phyloP scores from a whole-genome alignment of 1,140 invertebrate species.

The Drosophila repleta region DNA sequence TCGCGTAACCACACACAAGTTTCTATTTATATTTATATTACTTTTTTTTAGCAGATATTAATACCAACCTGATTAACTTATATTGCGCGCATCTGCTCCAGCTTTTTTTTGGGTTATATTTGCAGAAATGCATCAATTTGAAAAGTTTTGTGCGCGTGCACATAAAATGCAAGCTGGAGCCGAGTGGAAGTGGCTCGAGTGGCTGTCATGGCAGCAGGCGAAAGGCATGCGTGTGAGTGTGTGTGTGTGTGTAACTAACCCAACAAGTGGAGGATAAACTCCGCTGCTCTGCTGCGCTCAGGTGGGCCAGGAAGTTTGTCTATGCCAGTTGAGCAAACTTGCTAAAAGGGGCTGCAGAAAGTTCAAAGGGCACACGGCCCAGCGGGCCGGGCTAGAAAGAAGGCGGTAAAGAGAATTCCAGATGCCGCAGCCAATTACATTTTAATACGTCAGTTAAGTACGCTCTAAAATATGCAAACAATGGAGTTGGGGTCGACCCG shows the following conservation, averaged over 20 bases:
- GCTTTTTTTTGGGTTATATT: background rate
- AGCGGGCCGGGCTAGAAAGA: background rate
- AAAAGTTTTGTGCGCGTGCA: constrained; percentile 31
- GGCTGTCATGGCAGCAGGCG: constrained; percentile 17
- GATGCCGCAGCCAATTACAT: constrained; percentile 53
- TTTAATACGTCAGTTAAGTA: constrained; percentile 41
- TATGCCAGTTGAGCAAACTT: constrained; percentile 40
- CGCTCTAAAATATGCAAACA: constrained; percentile 45
- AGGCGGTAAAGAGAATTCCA: constrained; percentile 42
- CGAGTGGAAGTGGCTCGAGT: constrained; percentile 9
- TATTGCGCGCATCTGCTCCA: background rate
- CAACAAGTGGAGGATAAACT: constrained; percentile 17
- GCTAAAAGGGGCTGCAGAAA: background rate
- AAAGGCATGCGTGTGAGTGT: background rate
- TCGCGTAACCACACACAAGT: background rate
- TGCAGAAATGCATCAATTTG: constrained; percentile 27
- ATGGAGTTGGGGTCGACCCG: background rate
- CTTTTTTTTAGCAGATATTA: background rate
- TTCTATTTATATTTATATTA: background rate
- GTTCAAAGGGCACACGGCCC: constrained; percentile 38
- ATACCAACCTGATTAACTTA: constrained; percentile 9
- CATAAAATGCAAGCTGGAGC: background rate
- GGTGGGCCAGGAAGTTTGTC: constrained; percentile 34
- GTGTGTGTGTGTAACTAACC: constrained; percentile 22
- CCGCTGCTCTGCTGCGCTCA: constrained; percentile 4